Conservation (phyloP, 2,888 invertebrate species). For the Melieria crassipennis region DNA sequence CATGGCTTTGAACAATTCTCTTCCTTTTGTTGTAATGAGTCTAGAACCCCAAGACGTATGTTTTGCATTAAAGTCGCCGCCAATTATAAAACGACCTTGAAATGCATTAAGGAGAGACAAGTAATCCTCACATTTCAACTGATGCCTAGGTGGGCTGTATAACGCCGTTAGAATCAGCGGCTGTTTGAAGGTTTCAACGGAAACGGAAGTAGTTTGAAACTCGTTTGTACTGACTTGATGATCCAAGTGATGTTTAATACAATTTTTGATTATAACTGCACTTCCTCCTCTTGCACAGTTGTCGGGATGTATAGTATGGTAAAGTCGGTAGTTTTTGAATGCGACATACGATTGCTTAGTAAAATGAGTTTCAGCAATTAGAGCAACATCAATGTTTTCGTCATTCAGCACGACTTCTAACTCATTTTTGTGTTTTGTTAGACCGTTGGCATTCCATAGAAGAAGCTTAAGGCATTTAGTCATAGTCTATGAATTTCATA, state of each 20-base stretch:
- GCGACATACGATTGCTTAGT: neutral
- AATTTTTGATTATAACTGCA: no score
- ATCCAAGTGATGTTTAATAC: no score
- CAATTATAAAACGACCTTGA: no score
- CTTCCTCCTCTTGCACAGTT: neutral
- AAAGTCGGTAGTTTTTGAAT: neutral
- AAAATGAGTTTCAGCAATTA: neutral
- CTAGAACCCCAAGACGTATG: neutral
- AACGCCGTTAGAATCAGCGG: no score
- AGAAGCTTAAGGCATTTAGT: neutral
- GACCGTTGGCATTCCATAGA: neutral
- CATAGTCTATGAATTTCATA: no score
- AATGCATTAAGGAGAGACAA: no score
- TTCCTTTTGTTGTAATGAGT: neutral
- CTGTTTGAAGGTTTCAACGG: no score
- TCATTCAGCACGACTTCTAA: neutral
- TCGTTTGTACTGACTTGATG: no score
- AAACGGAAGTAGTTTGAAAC: no score
- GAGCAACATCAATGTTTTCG: neutral
- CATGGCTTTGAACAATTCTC: neutral
- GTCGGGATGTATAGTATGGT: neutral
- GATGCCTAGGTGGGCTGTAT: no score
- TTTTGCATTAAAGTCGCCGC: no score
- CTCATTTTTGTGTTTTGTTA: slow-evolving; percentile 4
- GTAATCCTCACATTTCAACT: no score